phyloP scores from a whole-genome alignment of 2,113 vertebrate species.

The human region GRCh38 chr3:21469501-21470000 shows the following conservation, averaged over 20 bases:
- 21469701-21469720: neutral
- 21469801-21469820: conserved; percentile 10
- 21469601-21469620: neutral
- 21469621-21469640: neutral
- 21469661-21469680: neutral
- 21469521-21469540: neutral
- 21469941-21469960: neutral
- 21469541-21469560: neutral
- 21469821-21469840: neutral
- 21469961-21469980: conserved; percentile 26
- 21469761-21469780: neutral
- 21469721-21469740: neutral
- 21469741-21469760: neutral
- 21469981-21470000: neutral
- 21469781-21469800: conserved; percentile 34
- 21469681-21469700: conserved; percentile 8
- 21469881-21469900: conserved; percentile 19
- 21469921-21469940: conserved; percentile 26
- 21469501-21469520: neutral
- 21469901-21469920: conserved; percentile 15
- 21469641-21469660: neutral
- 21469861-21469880: neutral
- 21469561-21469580: neutral
- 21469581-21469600: neutral
- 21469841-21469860: conserved; percentile 30